Base-by-base conservation (phyloP, 2,888 invertebrate genomes). In the Anaspis maculata region DNA sequence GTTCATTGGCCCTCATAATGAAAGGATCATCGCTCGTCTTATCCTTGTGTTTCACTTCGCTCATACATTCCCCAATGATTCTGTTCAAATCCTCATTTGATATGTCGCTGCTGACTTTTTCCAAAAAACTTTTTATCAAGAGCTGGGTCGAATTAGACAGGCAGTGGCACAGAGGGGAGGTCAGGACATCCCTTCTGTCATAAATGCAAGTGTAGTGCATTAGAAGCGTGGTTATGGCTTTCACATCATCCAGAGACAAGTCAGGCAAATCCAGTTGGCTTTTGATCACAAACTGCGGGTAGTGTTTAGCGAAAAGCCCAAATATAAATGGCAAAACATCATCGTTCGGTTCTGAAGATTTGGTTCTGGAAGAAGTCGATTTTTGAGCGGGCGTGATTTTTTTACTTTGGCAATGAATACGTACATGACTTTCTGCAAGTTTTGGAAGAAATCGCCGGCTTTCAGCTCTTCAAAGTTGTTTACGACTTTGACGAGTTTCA, bases 151-250 rank as follows among this genome's bases (percentile, higher is more conserved):
- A 35, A 35, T 49, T 45, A 15, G 46, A 46, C 11, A 65, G 45
- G 30, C 48, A 49, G 15, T 54, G 37, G 36, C 64, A 66, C 34
- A 64, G 44, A 7, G 63, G 62, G 2, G 54, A 51, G 7, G 61
- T 64, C 13, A 65, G 48, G n/a, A 50, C 49, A 32, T 60, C 57
- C 35, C 58, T 48, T 37, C 58, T 47, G 35, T 63, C 61, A 29
- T 56, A 44, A 15, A 64, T 53, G 38, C 62, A 64, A 7, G 59
- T 58, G 42, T 59, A 64, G 45, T 65, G 62, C 49, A 66, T 44
- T 30, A 65, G 39, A n/a, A 64, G 42, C 3, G 62, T 61, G 13
- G 53, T 57, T 16, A 61, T 36, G 12, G 48, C 34, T 19, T 45
- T 39, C 9, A 61, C 33, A 34, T 58, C 56, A 3, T 27, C 28